These are phyloP conservation scores for Channallabes apus DNA, from an alignment of 2,797 vertebrate species.

Conservation along the genomic window DNA sequence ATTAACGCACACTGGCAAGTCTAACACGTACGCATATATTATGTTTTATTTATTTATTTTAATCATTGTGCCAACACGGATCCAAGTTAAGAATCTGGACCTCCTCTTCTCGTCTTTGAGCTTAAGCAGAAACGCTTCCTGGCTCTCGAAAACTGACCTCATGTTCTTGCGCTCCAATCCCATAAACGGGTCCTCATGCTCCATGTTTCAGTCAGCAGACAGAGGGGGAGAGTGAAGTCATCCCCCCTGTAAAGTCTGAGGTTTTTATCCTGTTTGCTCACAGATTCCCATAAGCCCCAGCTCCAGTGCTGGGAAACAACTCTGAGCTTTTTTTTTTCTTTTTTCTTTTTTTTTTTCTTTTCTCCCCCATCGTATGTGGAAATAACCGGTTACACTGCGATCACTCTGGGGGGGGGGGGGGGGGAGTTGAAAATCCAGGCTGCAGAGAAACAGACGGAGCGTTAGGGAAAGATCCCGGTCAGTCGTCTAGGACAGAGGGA, in stretches of 20 bases:
- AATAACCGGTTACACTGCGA: conserved; percentile 6
- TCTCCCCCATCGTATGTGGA: not conserved
- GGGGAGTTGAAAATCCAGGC: conserved; percentile 5
- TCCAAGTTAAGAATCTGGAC: not conserved
- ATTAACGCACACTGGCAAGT: no score
- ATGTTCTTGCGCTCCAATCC: conserved; percentile 35
- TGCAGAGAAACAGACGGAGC: not conserved
- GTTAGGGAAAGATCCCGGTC: not conserved
- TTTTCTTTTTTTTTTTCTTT: no score
- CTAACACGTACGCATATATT: no score
- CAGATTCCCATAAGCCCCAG: conserved; percentile 29
- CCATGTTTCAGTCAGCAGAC: conserved; percentile 30
- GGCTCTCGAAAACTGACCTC: conserved; percentile 23
- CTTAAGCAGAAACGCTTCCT: conserved; percentile 26
- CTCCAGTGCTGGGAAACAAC: conserved; percentile 26
- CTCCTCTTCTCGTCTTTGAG: conserved; percentile 3
- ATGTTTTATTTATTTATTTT: no score
- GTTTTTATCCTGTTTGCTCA: conserved; percentile 49
- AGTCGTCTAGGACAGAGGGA: not conserved
- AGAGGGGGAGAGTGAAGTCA: conserved; percentile 35
- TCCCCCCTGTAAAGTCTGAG: conserved; percentile 21
- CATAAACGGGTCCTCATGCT: conserved; percentile 38
- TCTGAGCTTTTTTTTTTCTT: not conserved
- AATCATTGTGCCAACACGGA: no score
- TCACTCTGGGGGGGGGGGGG: not conserved